A percentile compares a stretch with the other conserved stretches of the same genome.
phyloP scores from a whole-genome alignment of 2,113 vertebrate species.

The Globicephala melas region DNA sequence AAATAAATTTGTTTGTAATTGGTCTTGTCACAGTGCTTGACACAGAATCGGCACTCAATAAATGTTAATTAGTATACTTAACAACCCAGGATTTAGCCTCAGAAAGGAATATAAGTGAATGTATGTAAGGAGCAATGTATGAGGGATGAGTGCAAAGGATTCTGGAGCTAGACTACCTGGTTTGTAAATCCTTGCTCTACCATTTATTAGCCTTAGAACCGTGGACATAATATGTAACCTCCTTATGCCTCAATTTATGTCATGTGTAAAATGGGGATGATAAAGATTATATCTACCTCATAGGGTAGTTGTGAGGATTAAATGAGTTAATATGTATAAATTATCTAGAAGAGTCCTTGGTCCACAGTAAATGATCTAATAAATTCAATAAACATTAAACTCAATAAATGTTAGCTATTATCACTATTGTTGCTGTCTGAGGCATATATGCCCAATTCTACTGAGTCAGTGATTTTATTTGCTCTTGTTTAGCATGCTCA shows the following conservation, averaged over 20 bases:
- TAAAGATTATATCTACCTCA: background rate
- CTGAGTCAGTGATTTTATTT: background rate
- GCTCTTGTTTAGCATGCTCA: background rate
- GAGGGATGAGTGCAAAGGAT: background rate
- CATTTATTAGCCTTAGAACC: background rate
- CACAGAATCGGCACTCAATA: background rate
- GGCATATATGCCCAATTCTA: background rate
- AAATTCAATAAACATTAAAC: background rate
- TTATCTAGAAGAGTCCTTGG: background rate
- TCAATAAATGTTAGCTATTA: background rate
- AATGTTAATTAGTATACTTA: constrained; percentile 24
- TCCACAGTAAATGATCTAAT: background rate
- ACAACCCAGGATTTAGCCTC: background rate
- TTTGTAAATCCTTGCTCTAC: background rate
- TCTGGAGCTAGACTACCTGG: background rate
- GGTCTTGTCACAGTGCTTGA: background rate
- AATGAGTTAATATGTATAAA: background rate
- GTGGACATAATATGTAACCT: background rate
- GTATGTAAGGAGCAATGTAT: background rate
- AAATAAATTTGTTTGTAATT: constrained; percentile 16
- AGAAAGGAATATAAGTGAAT: background rate
- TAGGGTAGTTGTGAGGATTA: constrained; percentile 4
- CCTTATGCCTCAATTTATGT: background rate
- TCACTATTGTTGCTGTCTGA: background rate
- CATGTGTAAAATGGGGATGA: background rate